Percentiles rank a stretch among this genome's conserved stretches.
phyloP scores from a whole-genome alignment of 1,140 invertebrate species.

The Teleopsis dalmanni region DNA sequence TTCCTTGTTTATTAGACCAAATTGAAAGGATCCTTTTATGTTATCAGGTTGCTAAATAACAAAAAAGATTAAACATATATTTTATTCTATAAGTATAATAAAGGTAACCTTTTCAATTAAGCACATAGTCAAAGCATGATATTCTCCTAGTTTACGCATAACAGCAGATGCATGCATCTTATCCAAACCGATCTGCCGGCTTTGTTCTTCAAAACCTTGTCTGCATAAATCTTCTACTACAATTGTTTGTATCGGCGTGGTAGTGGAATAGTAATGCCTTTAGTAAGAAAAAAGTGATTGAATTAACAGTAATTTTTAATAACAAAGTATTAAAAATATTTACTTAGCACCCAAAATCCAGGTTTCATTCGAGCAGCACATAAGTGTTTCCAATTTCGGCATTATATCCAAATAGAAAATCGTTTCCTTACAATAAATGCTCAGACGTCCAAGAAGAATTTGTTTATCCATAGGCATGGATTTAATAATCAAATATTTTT shows the following conservation, averaged over 20 bases:
- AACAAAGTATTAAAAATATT: background rate
- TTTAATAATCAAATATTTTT: constrained; percentile 31
- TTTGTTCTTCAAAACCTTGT: constrained; percentile 29
- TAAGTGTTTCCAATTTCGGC: constrained; percentile 32
- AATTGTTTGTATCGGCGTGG: constrained; percentile 33
- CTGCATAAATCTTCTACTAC: constrained; percentile 32
- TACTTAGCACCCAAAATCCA: constrained; percentile 27
- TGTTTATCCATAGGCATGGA: constrained; percentile 37
- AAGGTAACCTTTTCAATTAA: constrained; percentile 17
- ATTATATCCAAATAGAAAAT: constrained; percentile 34
- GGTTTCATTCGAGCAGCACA: constrained; percentile 17
- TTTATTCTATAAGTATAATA: background rate
- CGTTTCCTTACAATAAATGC: constrained; percentile 37
- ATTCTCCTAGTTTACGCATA: constrained; percentile 32
- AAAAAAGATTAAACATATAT: background rate
- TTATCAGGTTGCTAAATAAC: constrained; percentile 19
- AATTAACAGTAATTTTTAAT: background rate
- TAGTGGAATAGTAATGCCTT: constrained; percentile 46
- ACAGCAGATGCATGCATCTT: constrained; percentile 21
- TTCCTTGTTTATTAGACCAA: constrained; percentile 33
- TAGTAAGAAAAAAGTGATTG: background rate
- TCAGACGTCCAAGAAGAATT: constrained; percentile 25
- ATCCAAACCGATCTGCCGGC: constrained; percentile 35
- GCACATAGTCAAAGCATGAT: constrained; percentile 37
- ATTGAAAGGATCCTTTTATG: constrained; percentile 30